Base-by-base conservation (phyloP, 2,797 vertebrate species). In the Melanotaenia parkinsoni region DNA sequence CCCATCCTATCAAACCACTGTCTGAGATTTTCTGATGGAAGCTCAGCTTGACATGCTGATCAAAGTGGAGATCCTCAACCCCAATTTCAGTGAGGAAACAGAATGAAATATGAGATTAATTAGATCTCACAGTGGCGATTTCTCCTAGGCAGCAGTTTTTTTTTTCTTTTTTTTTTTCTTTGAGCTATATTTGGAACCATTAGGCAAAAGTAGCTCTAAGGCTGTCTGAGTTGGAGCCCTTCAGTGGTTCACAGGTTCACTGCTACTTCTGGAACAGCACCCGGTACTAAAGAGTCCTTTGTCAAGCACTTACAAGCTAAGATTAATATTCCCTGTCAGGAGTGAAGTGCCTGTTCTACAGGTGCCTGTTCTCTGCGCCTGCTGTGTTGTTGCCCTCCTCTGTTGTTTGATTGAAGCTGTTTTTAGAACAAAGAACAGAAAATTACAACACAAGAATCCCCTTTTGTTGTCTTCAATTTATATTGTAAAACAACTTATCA, bases 101-200 rank as follows among this genome's bases (percentile, higher is more conserved):
- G 82, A 79, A 89, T 89, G 77, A 92, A 93, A 93, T 86, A 88
- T 87, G 83, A 93, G 87, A 93, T 93, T 92, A 94, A 94, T 93
- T 93, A 93, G 83, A 89, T 87, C 92, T 93, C 91, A 87, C 87
- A 86, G 91, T 87, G 79, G 90, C 79, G 84, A 88, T 85, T 89
- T 89, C 87, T 88, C 83, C 70, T 64, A 82, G 87, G 88, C 89
- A 89, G 91, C 92, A 94, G 93, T 91, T 94, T 91, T n/a, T 45
- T 26, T 40, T 70, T 61, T 64, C 63, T 67, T 32, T 54, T 62
- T 56, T 54, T 53, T 18, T 86, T 91, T 92, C 57, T 90, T 30
- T 5, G 5, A 43, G 74, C 91, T 95, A 95, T 94, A 88, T 95
- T 93, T 94, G 91, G 93, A 69, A 76, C 88, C 82, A 92, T 92